These are phyloP conservation scores for Neostethus bicornis DNA, from an alignment of 2,797 vertebrate species.

Conservation along the genomic window DNA sequence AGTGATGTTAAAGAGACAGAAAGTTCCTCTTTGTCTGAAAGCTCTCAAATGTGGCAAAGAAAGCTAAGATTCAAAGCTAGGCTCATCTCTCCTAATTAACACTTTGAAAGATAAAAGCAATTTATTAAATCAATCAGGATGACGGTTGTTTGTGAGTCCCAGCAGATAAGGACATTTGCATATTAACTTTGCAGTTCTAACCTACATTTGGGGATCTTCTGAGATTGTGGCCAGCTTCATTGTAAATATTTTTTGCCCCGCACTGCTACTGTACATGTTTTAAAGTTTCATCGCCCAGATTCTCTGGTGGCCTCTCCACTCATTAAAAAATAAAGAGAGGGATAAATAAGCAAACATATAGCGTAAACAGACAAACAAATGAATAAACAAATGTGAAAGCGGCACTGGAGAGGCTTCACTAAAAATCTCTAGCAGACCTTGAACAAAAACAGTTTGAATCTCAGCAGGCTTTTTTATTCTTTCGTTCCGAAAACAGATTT, in stretches of 20 bases:
- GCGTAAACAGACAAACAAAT: conserved; percentile 75
- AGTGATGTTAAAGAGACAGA: conserved; percentile 48
- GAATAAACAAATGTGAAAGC: conserved; percentile 62
- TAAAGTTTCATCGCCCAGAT: conserved; percentile 77
- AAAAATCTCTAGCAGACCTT: conserved; percentile 43
- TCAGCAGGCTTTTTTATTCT: conserved; percentile 59
- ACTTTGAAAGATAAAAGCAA: conserved; percentile 99
- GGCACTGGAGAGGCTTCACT: conserved; percentile 35
- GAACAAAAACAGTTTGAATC: conserved; percentile 50
- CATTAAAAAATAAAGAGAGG: conserved; percentile 79
- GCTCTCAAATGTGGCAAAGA: conserved; percentile 81
- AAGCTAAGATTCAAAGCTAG: conserved; percentile 85
- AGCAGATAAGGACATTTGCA: conserved; percentile 99
- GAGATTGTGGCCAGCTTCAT: conserved; percentile 88
- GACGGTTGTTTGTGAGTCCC: conserved; percentile 99
- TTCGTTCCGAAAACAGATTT: conserved; percentile 35
- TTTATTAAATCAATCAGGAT: conserved; percentile 99
- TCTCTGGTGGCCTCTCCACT: conserved; percentile 74
- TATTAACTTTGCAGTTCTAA: conserved; percentile 97
- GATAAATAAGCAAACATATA: conserved; percentile 76
- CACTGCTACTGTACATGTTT: conserved; percentile 84
- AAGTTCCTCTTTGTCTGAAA: conserved; percentile 83
- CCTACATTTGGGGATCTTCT: conserved; percentile 96
- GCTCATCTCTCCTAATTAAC: conserved; percentile 99
- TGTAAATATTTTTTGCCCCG: conserved; percentile 88